phyloP scores from a whole-genome alignment of 1,140 invertebrate species.

The Drepana arcuata region DNA sequence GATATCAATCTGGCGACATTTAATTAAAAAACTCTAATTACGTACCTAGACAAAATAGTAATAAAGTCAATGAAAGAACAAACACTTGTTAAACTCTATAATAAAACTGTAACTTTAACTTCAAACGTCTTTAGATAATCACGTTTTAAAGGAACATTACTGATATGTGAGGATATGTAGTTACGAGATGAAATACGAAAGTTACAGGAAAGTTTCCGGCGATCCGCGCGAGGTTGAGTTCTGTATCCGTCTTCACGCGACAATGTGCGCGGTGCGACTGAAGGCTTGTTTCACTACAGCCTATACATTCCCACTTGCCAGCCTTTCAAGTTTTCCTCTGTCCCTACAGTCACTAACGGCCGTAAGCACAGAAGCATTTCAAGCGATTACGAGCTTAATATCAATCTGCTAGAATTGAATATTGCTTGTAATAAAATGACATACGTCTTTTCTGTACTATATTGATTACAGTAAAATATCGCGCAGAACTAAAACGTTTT shows the following conservation, averaged over 20 bases:
- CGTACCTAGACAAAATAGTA: too few species aligned
- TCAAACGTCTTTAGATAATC: too few species aligned
- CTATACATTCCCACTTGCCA: conserved; percentile 52
- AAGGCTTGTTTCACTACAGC: conserved; percentile 47
- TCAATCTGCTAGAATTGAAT: neutral
- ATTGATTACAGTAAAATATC: conserved; percentile 6
- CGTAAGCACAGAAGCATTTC: conserved; percentile 3
- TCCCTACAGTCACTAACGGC: conserved; percentile 11
- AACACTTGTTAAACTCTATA: too few species aligned
- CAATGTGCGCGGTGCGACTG: conserved; percentile 55
- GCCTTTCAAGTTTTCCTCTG: conserved; percentile 58
- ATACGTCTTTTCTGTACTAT: conserved; percentile 11
- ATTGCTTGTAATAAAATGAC: conserved; percentile 1
- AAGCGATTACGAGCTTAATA: conserved; percentile 9
- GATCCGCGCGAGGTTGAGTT: conserved; percentile 25
- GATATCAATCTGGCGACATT: too few species aligned
- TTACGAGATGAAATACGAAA: conserved; percentile 22
- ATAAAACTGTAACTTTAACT: too few species aligned
- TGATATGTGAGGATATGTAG: too few species aligned
- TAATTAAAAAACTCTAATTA: too few species aligned
- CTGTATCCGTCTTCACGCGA: conserved; percentile 30
- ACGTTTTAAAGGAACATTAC: too few species aligned
- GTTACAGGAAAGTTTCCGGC: conserved; percentile 57
- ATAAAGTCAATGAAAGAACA: too few species aligned
- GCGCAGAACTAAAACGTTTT: conserved; percentile 10